Conservation (phyloP, 2,797 vertebrate species). For the Parotocinclus haroldoi region DNA sequence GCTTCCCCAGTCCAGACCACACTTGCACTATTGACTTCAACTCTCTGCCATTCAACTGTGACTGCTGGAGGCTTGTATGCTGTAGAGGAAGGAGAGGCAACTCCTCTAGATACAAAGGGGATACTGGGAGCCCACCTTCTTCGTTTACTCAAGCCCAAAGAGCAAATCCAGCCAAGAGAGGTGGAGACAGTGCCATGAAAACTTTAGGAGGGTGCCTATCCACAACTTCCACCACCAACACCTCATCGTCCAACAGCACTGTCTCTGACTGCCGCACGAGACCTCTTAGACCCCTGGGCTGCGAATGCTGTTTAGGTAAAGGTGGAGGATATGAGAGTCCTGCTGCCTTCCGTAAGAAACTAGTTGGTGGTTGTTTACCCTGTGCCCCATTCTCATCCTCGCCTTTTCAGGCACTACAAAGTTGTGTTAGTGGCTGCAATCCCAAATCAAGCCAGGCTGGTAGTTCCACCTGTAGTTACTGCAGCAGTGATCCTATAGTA, state of each 20-base stretch:
- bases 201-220: constrained; percentile 75
- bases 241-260: constrained; percentile 75
- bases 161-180: constrained; percentile 43
- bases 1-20: constrained; percentile 77
- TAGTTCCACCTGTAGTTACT: constrained; percentile 84
- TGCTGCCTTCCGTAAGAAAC: constrained; percentile 69
- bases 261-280: constrained; percentile 69
- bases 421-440: constrained; percentile 77
- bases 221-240: constrained; percentile 74
- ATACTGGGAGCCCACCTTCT: constrained; percentile 65
- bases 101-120: constrained; percentile 59
- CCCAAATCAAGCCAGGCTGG: constrained; percentile 77
- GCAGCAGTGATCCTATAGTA: constrained; percentile 84
- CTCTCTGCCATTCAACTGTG: constrained; percentile 74
- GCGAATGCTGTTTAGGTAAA: constrained; percentile 71
- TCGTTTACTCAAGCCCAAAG: constrained; percentile 67
- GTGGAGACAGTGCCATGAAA: constrained; percentile 59
- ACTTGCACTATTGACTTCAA: constrained; percentile 79
- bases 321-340: constrained; percentile 71
- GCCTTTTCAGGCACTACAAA: constrained; percentile 74
- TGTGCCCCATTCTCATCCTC: constrained; percentile 71
- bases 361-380: constrained; percentile 76
- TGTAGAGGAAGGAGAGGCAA: constrained; percentile 64
- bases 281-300: constrained; percentile 69
- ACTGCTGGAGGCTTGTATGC: constrained; percentile 78